A percentile compares a stretch with the other conserved stretches of the same genome.
Conservation (phyloP, 2,888 invertebrate species). For the Corythucha ciliata region DNA sequence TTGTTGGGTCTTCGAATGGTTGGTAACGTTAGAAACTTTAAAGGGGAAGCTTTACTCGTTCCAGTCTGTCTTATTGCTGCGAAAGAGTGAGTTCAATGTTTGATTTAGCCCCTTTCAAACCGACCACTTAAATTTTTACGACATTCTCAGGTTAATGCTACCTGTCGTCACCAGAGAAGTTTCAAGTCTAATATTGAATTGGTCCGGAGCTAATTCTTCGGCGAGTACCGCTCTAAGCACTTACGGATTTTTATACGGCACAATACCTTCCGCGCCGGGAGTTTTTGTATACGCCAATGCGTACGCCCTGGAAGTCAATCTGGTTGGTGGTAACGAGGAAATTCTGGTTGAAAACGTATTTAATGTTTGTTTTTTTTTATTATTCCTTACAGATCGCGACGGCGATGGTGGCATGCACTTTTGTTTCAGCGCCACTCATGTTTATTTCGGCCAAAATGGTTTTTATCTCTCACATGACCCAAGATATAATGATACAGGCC, state of each 20-base stretch:
- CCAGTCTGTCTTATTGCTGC: conserved; percentile 81
- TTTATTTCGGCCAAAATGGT: conserved; percentile 91
- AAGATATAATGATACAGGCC: conserved; percentile 64
- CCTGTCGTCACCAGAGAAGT: conserved; percentile 81
- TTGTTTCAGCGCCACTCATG: conserved; percentile 89
- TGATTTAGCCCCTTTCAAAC: background rate
- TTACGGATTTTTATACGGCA: conserved; percentile 91
- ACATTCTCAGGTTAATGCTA: conserved; percentile 53
- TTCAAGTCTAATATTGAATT: conserved; percentile 58
- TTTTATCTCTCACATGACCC: conserved; percentile 58
- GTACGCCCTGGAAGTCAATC: conserved; percentile 74
- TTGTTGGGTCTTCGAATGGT: conserved; percentile 86
- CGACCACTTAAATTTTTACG: background rate
- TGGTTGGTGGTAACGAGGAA: conserved; percentile 49
- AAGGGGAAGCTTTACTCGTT: conserved; percentile 67
- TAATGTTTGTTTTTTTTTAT: too few species aligned
- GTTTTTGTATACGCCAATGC: conserved; percentile 88
- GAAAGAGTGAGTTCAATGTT: conserved; percentile 60
- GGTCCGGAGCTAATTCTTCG: conserved; percentile 54
- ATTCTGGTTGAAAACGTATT: background rate
- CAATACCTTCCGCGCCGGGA: conserved; percentile 92
- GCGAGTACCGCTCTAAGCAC: conserved; percentile 77
- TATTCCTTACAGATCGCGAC: conserved; percentile 65
- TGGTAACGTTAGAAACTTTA: conserved; percentile 70
- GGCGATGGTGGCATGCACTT: conserved; percentile 89